Percentiles rank a stretch among this genome's conserved stretches.
Evolutionary conservation across 2,888 invertebrate genomes (phyloP).

Genomic region (Spilarctia lutea): DNA sequence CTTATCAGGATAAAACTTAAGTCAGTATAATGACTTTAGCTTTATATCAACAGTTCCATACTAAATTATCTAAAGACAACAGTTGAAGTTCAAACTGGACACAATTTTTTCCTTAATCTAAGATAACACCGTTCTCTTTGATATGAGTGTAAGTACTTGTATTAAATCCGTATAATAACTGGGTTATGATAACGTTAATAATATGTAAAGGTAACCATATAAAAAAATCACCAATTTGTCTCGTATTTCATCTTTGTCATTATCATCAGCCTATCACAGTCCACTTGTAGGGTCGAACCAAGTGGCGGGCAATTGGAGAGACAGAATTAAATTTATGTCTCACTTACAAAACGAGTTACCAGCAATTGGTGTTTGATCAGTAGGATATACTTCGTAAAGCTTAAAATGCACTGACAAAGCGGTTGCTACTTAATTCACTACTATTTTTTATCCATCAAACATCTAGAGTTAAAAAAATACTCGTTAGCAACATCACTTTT

Average conservation of each 20-base stretch:
- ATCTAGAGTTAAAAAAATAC: background rate
- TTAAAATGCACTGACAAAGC: background rate
- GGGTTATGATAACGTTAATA: slow-evolving; percentile 35
- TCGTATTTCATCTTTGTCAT: no score
- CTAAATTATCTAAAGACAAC: slow-evolving; percentile 12
- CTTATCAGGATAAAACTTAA: slow-evolving; percentile 2
- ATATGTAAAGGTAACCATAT: slow-evolving; percentile 13
- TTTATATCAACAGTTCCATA: slow-evolving; percentile 9
- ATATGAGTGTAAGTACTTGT: slow-evolving; percentile 11
- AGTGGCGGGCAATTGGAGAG: no score
- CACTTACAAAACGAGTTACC: background rate
- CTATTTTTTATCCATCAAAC: background rate
- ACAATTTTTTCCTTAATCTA: slow-evolving; percentile 29
- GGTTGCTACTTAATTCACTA: background rate
- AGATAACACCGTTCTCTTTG: slow-evolving; percentile 33
- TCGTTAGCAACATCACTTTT: background rate
- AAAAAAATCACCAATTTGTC: no score
- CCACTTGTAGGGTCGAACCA: no score
- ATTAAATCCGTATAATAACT: slow-evolving; percentile 33
- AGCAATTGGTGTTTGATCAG: no score
- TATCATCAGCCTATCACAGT: no score
- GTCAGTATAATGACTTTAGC: background rate
- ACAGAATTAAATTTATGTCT: background rate
- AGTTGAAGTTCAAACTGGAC: slow-evolving; percentile 2
- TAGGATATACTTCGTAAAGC: no score